Conservation (phyloP, 2,797 vertebrate genomes). For the Spinibarbus caldwelli region DNA sequence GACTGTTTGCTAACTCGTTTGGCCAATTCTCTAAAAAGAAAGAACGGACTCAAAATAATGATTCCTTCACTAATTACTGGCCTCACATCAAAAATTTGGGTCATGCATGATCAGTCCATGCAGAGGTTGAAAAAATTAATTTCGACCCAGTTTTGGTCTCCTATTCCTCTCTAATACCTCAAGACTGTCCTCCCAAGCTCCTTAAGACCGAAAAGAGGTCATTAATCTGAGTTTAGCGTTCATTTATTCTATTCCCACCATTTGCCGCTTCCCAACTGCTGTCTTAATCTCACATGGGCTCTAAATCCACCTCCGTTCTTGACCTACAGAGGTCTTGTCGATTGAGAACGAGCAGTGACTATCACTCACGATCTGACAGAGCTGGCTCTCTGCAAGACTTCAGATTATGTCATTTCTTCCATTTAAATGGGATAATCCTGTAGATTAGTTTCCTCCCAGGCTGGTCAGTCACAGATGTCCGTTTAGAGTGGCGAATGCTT, state of each 20-base stretch:
- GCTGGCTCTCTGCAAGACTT: constrained; percentile 14
- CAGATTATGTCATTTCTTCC: constrained; percentile 51
- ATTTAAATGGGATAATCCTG: constrained; percentile 54
- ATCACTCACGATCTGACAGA: not conserved
- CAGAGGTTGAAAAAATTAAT: not conserved
- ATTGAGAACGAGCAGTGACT: not conserved
- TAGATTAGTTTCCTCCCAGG: constrained; percentile 58
- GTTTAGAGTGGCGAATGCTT: constrained; percentile 48
- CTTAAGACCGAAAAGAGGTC: constrained; percentile 73
- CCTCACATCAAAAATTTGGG: not conserved
- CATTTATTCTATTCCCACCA: constrained; percentile 63
- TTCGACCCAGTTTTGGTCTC: constrained; percentile 37
- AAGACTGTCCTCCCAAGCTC: constrained; percentile 41
- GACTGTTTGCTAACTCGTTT: not conserved
- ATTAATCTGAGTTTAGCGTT: constrained; percentile 74
- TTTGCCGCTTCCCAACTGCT: constrained; percentile 54
- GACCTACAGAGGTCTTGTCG: not conserved
- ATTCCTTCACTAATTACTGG: not conserved
- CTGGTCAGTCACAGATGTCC: constrained; percentile 43
- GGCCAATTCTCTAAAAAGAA: not conserved
- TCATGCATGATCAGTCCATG: not conserved
- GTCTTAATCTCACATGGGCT: constrained; percentile 7
- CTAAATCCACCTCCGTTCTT: constrained; percentile 30
- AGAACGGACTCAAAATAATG: not conserved
- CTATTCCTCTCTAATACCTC: constrained; percentile 52